phyloP scores from a whole-genome alignment of 2,888 invertebrate species.

The Corythucha ciliata region DNA sequence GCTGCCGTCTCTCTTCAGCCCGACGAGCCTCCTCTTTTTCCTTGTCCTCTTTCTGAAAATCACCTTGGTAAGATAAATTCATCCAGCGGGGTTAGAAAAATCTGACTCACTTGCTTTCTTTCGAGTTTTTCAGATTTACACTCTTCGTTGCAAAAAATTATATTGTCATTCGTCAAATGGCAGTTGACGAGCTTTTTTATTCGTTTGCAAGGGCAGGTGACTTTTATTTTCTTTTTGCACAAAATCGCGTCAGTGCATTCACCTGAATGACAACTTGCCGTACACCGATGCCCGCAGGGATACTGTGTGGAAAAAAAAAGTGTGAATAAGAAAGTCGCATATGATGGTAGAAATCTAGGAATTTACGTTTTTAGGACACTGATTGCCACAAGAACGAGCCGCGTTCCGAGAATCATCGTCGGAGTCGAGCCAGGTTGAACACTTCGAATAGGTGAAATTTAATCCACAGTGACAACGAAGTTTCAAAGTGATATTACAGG shows the following conservation, averaged over 20 bases:
- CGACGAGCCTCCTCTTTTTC: constrained; percentile 46
- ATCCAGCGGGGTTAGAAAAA: neutral
- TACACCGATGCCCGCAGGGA: constrained; percentile 75
- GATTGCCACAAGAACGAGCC: constrained; percentile 62
- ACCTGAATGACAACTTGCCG: constrained; percentile 62
- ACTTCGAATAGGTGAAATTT: constrained; percentile 63
- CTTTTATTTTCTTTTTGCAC: constrained; percentile 71
- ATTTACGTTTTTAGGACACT: constrained; percentile 71
- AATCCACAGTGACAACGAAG: constrained; percentile 74
- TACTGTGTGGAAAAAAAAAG: constrained; percentile 52
- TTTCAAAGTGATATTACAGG: constrained; percentile 61
- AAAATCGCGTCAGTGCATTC: constrained; percentile 54
- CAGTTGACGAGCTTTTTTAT: constrained; percentile 65
- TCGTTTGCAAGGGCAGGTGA: constrained; percentile 68
- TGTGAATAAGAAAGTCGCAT: neutral
- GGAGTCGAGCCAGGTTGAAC: constrained; percentile 54
- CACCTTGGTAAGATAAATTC: constrained; percentile 4
- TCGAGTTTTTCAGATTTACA: constrained; percentile 46
- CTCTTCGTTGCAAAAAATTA: constrained; percentile 53
- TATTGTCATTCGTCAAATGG: constrained; percentile 38
- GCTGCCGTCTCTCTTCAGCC: constrained; percentile 56
- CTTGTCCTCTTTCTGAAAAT: constrained; percentile 43
- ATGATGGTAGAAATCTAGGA: neutral
- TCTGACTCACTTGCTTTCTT: neutral
- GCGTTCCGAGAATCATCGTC: constrained; percentile 40